Conservation (phyloP, 2,113 vertebrate species). For the Bujurquina vittata region DNA sequence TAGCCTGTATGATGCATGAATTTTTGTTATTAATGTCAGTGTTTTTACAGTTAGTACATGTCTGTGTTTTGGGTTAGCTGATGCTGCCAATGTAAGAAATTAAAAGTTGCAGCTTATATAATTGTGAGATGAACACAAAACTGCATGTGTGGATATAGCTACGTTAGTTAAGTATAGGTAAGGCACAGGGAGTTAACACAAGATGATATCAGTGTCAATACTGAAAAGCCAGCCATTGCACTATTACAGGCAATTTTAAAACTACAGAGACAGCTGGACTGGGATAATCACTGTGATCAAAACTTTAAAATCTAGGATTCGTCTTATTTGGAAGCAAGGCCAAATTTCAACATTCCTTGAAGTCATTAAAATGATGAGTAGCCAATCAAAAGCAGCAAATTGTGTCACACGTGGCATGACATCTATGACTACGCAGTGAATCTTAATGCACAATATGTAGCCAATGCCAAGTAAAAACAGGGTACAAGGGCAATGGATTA, state of each 20-base stretch:
- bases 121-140: background rate
- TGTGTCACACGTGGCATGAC: background rate
- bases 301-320: background rate
- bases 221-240: background rate
- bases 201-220: background rate
- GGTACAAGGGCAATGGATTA: background rate
- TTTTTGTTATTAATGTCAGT: background rate
- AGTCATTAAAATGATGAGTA: background rate
- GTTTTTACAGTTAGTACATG: background rate
- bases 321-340: background rate
- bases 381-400: background rate
- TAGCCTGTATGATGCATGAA: background rate
- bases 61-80: background rate
- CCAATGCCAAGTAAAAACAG: too few species aligned
- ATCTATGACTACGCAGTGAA: background rate
- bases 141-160: background rate
- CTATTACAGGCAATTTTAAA: background rate
- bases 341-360: background rate
- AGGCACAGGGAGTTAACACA: background rate
- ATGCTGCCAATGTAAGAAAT: background rate
- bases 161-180: background rate
- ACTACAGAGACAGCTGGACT: background rate
- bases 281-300: background rate
- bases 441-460: background rate
- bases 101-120: background rate